Evolutionary conservation across 2,113 vertebrate genomes (phyloP).

Genomic region (Helogale parvula): DNA sequence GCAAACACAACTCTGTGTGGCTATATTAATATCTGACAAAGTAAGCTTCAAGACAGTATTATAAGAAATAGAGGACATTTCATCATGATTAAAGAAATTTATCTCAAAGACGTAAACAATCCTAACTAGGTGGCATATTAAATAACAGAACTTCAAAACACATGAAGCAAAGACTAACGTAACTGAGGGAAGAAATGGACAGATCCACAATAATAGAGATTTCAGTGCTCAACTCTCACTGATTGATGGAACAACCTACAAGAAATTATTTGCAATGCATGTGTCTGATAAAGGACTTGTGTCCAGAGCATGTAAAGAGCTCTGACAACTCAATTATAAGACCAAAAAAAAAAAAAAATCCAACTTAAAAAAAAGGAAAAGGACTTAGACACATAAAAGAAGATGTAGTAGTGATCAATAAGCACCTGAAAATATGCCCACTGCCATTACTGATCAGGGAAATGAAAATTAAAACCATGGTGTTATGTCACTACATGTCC

Average conservation of each 20-base stretch:
- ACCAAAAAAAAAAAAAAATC: not conserved
- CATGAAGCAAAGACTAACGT: not conserved
- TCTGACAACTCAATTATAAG: not conserved
- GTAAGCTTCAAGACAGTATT: not conserved
- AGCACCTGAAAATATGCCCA: not conserved
- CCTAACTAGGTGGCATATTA: not conserved
- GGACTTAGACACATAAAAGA: not conserved
- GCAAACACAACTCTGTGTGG: not conserved
- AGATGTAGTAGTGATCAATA: not conserved
- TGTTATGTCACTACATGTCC: not conserved
- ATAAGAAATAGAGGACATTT: not conserved
- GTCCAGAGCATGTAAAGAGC: not conserved
- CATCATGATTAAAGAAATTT: not conserved
- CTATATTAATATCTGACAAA: not conserved
- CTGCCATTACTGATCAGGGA: not conserved
- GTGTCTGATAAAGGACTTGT: not conserved
- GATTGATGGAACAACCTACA: not conserved
- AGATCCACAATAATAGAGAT: not conserved
- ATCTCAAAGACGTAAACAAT: not conserved
- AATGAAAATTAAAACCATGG: not conserved
- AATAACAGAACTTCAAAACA: not conserved
- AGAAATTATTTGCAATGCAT: not conserved
- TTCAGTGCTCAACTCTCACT: not conserved
- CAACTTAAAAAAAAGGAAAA: not conserved
- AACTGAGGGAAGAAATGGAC: not conserved